These are phyloP conservation scores for Piezodorus guildinii DNA, from an alignment of 1,140 invertebrate genomes.

Conservation along the genomic window DNA sequence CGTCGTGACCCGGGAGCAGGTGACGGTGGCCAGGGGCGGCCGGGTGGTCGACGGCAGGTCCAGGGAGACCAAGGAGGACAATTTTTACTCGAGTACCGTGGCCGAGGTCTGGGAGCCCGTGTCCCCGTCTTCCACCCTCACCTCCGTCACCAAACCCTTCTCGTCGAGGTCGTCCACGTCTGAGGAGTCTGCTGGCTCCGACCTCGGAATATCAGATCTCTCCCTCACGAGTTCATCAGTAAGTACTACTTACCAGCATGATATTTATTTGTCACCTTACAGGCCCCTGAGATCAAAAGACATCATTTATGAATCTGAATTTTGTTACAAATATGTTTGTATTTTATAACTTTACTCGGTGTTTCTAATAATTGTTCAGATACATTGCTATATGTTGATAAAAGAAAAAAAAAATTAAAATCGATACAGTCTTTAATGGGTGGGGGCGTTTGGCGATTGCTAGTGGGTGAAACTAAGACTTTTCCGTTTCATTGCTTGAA, in stretches of 20 bases:
- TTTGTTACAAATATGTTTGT: no score
- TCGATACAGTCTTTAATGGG: no score
- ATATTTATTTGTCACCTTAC: no score
- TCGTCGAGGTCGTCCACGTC: slow-evolving; percentile 5
- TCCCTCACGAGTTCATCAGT: neutral
- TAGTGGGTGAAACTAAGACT: no score
- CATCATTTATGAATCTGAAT: no score
- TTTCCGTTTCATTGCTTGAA: no score
- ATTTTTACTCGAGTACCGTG: slow-evolving; percentile 53
- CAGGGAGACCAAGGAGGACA: slow-evolving; percentile 59
- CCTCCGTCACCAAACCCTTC: slow-evolving; percentile 1
- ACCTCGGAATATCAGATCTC: slow-evolving; percentile 10
- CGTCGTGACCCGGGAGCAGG: slow-evolving; percentile 58
- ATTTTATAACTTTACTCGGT: no score
- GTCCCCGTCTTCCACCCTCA: slow-evolving; percentile 6
- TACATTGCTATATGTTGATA: no score
- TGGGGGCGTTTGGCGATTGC: no score
- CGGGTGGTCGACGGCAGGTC: slow-evolving; percentile 57
- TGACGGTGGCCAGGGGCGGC: slow-evolving; percentile 55
- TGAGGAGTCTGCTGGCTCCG: neutral
- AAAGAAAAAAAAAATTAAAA: no score
- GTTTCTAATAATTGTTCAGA: no score
- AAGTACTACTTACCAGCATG: neutral
- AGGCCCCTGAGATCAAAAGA: no score
- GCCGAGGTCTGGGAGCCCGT: slow-evolving; percentile 57